These are phyloP conservation scores for Oxyruncus cristatus DNA, from an alignment of 2,113 vertebrate species.

Conservation along the genomic window DNA sequence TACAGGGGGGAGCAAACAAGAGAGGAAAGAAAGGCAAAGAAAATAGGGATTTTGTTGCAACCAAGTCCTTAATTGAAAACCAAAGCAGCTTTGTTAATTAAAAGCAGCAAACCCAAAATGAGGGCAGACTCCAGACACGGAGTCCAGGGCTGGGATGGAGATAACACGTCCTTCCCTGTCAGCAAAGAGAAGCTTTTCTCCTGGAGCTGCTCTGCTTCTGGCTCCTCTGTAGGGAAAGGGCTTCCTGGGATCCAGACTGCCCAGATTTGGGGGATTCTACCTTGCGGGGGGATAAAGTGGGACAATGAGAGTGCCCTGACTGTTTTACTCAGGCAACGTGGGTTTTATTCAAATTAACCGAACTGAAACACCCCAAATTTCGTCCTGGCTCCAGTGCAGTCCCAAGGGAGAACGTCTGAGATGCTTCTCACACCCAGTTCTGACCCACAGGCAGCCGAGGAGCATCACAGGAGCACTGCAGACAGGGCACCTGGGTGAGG, in stretches of 20 bases:
- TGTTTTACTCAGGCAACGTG: rapidly evolving
- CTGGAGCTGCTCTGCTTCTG: background rate
- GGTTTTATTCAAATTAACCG: background rate
- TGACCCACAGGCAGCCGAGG: background rate
- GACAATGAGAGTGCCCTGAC: background rate
- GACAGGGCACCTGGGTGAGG: background rate
- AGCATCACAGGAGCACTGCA: background rate
- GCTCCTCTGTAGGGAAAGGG: background rate
- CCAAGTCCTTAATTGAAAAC: conserved; percentile 51
- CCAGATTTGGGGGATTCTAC: background rate
- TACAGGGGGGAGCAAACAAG: conserved; percentile 18
- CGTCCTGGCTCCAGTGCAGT: background rate
- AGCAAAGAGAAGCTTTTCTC: background rate
- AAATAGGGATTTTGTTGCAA: conserved; percentile 20
- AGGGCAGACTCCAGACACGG: background rate
- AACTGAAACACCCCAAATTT: rapidly evolving
- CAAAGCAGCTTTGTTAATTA: conserved; percentile 48
- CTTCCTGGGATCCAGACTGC: background rate
- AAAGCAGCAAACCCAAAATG: conserved; percentile 15
- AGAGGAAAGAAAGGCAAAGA: conserved; percentile 17
- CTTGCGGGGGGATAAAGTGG: background rate
- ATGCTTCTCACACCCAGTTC: background rate
- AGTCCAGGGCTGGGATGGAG: background rate
- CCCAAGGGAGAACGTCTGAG: background rate
- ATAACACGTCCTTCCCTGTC: background rate